Conservation (phyloP, 2,113 vertebrate genomes). For the Petrocephalus zakoni region DNA sequence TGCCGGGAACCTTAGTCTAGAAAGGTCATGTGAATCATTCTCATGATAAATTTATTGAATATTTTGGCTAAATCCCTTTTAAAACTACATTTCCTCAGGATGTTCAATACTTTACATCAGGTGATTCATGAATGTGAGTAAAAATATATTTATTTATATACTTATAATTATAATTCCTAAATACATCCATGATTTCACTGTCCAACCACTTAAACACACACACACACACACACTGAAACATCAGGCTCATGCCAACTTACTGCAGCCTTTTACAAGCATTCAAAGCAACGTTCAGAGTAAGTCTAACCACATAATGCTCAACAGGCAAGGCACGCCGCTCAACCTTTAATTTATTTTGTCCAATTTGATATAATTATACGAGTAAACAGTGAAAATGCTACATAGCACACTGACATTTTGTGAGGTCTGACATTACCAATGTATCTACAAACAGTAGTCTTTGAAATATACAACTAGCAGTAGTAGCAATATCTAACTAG, state of each 20-base stretch:
- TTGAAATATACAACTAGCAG: conserved; percentile 6
- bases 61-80: not conserved
- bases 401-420: conserved; percentile 14
- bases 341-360: conserved; percentile 12
- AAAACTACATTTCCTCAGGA: not conserved
- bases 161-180: not conserved
- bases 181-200: not conserved
- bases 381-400: conserved; percentile 13
- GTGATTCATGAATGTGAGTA: not conserved
- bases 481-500: conserved; percentile 5
- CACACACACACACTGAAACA: not conserved
- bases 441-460: conserved; percentile 12
- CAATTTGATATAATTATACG: conserved; percentile 2
- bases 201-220: not conserved
- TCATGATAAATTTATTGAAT: not conserved
- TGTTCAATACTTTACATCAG: not conserved
- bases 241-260: not conserved
- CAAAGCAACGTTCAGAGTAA: not conserved
- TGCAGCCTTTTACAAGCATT: not conserved
- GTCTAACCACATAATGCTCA: not conserved
- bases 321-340: not conserved
- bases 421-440: not conserved
- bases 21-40: not conserved
- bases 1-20: not conserved
- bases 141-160: not conserved